phyloP scores from a whole-genome alignment of 2,113 vertebrate genomes.

The Columba janthina region DNA sequence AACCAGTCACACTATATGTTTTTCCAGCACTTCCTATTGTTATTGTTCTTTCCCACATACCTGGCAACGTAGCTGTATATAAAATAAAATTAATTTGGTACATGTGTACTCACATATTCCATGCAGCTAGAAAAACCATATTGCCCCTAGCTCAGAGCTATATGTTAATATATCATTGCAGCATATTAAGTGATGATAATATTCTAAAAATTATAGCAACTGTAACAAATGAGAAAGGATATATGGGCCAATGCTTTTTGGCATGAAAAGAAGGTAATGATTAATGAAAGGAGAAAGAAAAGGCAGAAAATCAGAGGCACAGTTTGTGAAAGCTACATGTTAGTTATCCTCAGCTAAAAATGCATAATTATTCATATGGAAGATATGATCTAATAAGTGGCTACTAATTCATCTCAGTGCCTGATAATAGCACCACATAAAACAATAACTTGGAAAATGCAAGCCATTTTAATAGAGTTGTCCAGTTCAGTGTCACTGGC shows the following conservation, averaged over 20 bases:
- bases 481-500: not conserved
- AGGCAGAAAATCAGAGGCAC: not conserved
- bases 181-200: not conserved
- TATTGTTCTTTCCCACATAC: slow-evolving; percentile 97
- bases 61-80: slow-evolving; percentile 87
- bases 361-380: not conserved
- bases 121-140: not conserved
- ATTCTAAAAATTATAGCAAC: not conserved
- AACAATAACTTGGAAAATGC: not conserved
- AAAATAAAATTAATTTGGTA: slow-evolving; percentile 9
- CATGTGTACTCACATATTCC: not conserved
- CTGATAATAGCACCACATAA: not conserved
- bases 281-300: not conserved
- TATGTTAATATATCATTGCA: not conserved
- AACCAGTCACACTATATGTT: slow-evolving; percentile 94
- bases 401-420: not conserved
- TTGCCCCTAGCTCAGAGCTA: not conserved
- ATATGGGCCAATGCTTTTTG: not conserved
- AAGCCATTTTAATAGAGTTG: not conserved
- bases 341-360: not conserved
- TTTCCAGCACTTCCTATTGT: slow-evolving; percentile 95
- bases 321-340: not conserved
- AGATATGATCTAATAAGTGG: not conserved
- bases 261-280: not conserved
- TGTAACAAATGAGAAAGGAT: not conserved